A percentile compares a stretch with the other conserved stretches of the same genome.
Conservation (phyloP, 2,113 vertebrate genomes). For the Corythaixoides concolor region DNA sequence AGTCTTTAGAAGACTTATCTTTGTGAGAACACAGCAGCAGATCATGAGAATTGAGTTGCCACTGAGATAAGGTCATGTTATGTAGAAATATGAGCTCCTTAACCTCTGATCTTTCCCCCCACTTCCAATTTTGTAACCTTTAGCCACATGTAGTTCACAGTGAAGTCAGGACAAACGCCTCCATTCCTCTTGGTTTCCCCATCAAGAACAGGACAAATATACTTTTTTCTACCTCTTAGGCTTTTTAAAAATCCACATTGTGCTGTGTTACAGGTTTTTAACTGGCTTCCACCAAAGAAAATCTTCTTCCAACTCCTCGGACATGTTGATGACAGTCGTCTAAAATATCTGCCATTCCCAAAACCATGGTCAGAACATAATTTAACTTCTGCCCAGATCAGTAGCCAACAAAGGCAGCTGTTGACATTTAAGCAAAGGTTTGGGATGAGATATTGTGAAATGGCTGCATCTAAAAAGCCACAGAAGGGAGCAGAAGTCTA, state of each 20-base stretch:
- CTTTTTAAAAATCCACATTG: neutral
- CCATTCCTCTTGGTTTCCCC: slow-evolving; percentile 1
- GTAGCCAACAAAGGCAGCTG: neutral
- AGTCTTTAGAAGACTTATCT: neutral
- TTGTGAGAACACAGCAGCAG: slow-evolving; percentile 49
- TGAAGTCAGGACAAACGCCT: neutral
- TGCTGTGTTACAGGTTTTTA: neutral
- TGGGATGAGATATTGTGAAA: neutral
- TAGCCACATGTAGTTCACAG: neutral
- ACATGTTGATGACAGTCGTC: neutral
- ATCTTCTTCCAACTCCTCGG: neutral
- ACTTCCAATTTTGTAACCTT: neutral
- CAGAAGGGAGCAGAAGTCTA: neutral
- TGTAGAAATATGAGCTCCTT: slow-evolving; percentile 61
- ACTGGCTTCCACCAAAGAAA: neutral
- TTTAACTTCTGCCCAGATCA: neutral
- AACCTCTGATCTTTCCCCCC: slow-evolving; percentile 53
- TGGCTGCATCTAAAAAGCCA: neutral
- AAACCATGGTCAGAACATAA: neutral
- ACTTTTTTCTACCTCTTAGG: neutral
- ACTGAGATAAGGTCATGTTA: slow-evolving; percentile 8
- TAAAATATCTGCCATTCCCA: neutral
- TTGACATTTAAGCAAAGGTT: neutral
- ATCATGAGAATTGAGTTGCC: slow-evolving; percentile 38
- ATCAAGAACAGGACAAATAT: neutral